Percentiles rank a stretch among this genome's conserved stretches.
Evolutionary conservation across 2,797 vertebrate genomes (phyloP).

Genomic region (Tragopan temminckii): DNA sequence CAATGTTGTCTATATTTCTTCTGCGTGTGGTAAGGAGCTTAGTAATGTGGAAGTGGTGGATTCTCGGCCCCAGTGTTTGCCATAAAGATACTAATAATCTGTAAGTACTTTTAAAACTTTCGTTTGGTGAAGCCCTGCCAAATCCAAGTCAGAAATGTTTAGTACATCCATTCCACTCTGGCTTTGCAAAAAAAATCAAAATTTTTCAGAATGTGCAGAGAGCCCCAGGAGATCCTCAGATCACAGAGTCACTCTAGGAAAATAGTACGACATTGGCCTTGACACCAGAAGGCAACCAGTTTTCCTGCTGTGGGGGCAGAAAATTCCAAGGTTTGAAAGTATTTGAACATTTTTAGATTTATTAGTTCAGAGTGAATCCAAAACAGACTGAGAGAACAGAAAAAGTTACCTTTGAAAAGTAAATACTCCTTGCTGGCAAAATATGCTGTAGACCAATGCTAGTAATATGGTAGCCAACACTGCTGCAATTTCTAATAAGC

Average conservation of each 20-base stretch:
- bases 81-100: background rate
- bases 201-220: background rate
- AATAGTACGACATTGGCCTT: background rate
- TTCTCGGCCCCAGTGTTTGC: background rate
- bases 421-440: background rate
- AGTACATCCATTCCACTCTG: background rate
- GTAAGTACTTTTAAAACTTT: background rate
- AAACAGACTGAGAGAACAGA: background rate
- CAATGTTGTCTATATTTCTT: background rate
- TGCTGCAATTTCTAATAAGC: background rate
- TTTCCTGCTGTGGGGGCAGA: background rate
- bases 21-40: rapidly evolving
- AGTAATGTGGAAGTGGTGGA: background rate
- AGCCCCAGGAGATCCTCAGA: background rate
- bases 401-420: background rate
- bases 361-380: background rate
- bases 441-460: background rate
- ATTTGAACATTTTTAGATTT: background rate
- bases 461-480: background rate
- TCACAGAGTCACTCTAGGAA: background rate
- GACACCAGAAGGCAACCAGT: background rate
- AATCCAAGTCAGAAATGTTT: background rate
- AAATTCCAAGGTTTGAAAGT: background rate
- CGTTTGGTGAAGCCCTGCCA: background rate
- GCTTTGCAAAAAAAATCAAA: background rate